Conservation (phyloP, 2,888 invertebrate genomes). For the Cryptocheilus praepositus region DNA sequence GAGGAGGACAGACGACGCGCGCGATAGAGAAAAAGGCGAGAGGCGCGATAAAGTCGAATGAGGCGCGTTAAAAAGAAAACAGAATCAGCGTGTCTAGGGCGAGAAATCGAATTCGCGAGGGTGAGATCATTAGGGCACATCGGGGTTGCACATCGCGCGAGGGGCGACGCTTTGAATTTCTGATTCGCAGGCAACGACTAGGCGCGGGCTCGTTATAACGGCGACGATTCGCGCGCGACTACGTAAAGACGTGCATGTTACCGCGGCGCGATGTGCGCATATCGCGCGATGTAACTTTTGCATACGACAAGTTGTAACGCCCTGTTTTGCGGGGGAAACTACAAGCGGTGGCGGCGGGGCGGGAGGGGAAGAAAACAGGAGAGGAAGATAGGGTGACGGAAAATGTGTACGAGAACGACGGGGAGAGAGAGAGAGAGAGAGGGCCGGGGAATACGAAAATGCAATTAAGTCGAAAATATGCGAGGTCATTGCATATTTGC, state of each 20-base stretch:
- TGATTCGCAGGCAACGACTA: conserved; percentile 37
- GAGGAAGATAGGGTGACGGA: neutral
- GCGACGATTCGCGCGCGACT: conserved; percentile 2
- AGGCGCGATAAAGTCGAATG: neutral
- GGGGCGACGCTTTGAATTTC: conserved; percentile 54
- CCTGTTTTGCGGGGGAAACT: neutral
- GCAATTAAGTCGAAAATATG: conserved; percentile 74
- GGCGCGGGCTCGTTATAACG: conserved; percentile 6
- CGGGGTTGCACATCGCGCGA: neutral
- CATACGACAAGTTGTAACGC: conserved; percentile 6
- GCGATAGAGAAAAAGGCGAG: no score
- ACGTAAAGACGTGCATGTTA: neutral
- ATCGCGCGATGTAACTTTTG: conserved; percentile 7
- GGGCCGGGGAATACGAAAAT: conserved; percentile 67
- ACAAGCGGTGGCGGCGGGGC: conserved; percentile 1
- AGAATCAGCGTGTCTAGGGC: conserved; percentile 13
- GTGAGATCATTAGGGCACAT: conserved; percentile 15
- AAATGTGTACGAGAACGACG: neutral
- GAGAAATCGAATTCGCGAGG: conserved; percentile 22
- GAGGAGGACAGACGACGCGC: neutral
- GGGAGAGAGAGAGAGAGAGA: conserved; percentile 3
- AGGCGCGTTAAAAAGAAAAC: conserved; percentile 2
- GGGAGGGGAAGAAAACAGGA: neutral
- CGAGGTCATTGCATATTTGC: conserved; percentile 71
- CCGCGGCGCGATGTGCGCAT: conserved; percentile 1